A percentile compares a stretch with the other conserved stretches of the same genome.
phyloP scores from a whole-genome alignment of 2,797 vertebrate genomes.

The Eospalax fontanierii region DNA sequence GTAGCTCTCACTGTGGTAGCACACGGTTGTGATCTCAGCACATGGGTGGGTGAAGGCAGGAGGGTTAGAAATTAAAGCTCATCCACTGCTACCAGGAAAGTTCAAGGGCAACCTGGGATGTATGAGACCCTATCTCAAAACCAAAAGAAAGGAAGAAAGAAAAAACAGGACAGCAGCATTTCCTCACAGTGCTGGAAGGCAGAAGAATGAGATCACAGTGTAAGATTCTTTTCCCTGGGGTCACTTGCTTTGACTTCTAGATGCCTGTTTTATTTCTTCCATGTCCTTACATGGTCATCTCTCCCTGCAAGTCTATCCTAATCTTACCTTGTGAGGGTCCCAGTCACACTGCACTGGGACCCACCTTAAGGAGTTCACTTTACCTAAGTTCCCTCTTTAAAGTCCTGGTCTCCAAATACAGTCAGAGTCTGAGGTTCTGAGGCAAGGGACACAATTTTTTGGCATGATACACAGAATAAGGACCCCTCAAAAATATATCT shows the following conservation, averaged over 20 bases:
- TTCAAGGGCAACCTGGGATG: not conserved
- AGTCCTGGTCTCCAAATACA: not conserved
- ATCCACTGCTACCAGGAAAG: not conserved
- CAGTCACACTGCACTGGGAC: not conserved
- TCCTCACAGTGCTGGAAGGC: not conserved
- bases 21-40: not conserved
- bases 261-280: not conserved
- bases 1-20: not conserved
- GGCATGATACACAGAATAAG: too few species aligned
- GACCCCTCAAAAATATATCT: too few species aligned
- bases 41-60: not conserved
- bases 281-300: not conserved
- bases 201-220: not conserved
- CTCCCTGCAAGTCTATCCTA: not conserved
- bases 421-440: too few species aligned
- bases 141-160: not conserved
- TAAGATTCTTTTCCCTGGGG: not conserved
- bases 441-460: too few species aligned
- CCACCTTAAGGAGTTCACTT: not conserved
- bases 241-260: slow-evolving; percentile 2
- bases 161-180: not conserved
- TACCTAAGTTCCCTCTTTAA: slow-evolving; percentile 36
- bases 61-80: not conserved
- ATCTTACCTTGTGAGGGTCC: not conserved
- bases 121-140: not conserved